Evolutionary conservation across 2,113 vertebrate genomes (phyloP).

Genomic region (Protobothrops flavoviridis): DNA sequence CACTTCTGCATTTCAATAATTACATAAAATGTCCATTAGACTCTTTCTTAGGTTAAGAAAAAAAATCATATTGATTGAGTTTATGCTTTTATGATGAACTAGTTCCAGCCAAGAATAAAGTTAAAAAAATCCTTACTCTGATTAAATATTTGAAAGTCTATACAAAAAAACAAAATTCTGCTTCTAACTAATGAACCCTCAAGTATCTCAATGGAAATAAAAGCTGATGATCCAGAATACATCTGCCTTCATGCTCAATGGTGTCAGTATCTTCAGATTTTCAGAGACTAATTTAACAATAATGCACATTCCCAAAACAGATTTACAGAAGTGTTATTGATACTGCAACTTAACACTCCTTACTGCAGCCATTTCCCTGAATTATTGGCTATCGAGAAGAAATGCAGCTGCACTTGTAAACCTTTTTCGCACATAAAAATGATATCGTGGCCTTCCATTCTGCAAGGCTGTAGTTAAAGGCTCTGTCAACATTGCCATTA

Average conservation of each 20-base stretch:
- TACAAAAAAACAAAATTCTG: slow-evolving; percentile 51
- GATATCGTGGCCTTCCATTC: slow-evolving; percentile 33
- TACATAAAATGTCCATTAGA: slow-evolving; percentile 53
- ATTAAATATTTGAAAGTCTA: slow-evolving; percentile 49
- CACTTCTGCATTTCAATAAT: slow-evolving; percentile 27
- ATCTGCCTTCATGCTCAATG: slow-evolving; percentile 62
- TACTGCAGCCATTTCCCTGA: slow-evolving; percentile 34
- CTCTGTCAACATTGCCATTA: slow-evolving; percentile 46
- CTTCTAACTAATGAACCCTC: slow-evolving; percentile 66
- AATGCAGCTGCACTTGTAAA: slow-evolving; percentile 54
- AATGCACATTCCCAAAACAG: slow-evolving; percentile 56
- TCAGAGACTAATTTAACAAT: slow-evolving; percentile 60
- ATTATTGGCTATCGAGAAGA: slow-evolving; percentile 44
- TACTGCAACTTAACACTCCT: slow-evolving; percentile 46
- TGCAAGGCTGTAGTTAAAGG: slow-evolving; percentile 41
- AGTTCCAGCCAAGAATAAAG: slow-evolving; percentile 41
- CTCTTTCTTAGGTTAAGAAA: slow-evolving; percentile 40
- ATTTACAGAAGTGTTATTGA: slow-evolving; percentile 48
- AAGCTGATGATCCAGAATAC: slow-evolving; percentile 68
- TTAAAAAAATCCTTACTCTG: slow-evolving; percentile 46
- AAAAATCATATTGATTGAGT: slow-evolving; percentile 48
- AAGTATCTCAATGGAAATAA: slow-evolving; percentile 59
- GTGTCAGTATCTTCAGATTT: slow-evolving; percentile 59
- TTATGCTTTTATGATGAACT: slow-evolving; percentile 42
- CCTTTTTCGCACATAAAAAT: slow-evolving; percentile 51